Conservation (phyloP, 2,888 invertebrate species). For the Hymenopus coronatus region DNA sequence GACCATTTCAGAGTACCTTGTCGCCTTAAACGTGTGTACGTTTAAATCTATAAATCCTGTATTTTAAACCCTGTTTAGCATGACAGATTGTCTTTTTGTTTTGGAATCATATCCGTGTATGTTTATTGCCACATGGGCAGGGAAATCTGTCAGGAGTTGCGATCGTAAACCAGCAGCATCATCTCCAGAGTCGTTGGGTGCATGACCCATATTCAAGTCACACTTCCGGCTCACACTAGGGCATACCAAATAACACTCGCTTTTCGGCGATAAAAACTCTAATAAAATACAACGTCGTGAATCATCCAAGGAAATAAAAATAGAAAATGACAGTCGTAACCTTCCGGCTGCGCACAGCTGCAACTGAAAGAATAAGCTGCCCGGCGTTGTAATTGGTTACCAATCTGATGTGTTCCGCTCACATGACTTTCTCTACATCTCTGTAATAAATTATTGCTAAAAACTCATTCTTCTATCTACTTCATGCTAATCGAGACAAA, state of each 20-base stretch:
- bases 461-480: no score
- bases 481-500: no score
- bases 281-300: neutral
- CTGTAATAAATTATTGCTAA: no score
- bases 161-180: neutral
- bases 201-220: neutral
- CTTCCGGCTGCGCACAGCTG: neutral
- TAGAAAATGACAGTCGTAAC: neutral
- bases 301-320: neutral
- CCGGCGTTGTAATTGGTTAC: neutral
- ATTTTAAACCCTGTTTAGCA: neutral
- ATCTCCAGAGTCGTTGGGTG: neutral
- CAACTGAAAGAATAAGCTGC: neutral
- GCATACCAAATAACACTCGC: neutral
- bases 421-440: no score
- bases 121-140: neutral
- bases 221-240: neutral
- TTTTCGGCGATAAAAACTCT: neutral
- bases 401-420: no score
- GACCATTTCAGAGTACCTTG: no score
- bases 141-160: neutral
- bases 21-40: neutral
- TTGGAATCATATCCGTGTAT: neutral
- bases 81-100: neutral
- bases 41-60: neutral